Evolutionary conservation across 2,888 invertebrate genomes (phyloP), one percentile per base, ranked within the genome.

Genomic region (Malthinus seriepunctatus): DNA sequence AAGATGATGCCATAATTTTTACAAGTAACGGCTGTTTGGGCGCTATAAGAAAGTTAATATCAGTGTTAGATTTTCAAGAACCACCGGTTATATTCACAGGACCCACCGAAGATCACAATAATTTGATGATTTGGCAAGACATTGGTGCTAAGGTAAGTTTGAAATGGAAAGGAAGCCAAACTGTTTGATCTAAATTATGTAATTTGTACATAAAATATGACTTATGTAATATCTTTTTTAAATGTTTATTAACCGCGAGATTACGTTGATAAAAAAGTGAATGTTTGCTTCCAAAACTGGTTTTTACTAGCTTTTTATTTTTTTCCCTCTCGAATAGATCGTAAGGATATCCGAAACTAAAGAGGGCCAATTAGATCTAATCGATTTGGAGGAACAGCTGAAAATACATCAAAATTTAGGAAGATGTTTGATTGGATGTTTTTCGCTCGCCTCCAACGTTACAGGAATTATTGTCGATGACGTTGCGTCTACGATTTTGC

Each of bases 401-500:
- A 82, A 86, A 72, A 82, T 85, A 65, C 83, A 87, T 68, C 82
- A 85, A 11, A 81, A 81, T 12, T 80, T 81, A 9, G 86, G 86
- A n/a, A 80, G 86, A 57, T 83, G 85, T 69, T 79, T 95, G 78
- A 88, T 95, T 49, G 95, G 94, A 0, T 90, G 91, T 76, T 94
- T 95, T 77, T 87, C 89, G 15, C 92, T 91, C 0, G 92, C 91
- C 1, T 93, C 93, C 14, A 93, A 92, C 73, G 84, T 94, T n/a
- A 93, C 94, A 0, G 95, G 95, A 6, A 88, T 91, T n/a, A 73
- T 94, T 33, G 86, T 88, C 38, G 93, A 94, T 78, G 92, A 93
- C 70, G 86, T 92, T 2, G 88, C 88, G 0, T 88, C 95, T 7
- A 93, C 93, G 0, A 79, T 89, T 10, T 80, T 93, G 3, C 82